phyloP scores from a whole-genome alignment of 2,113 vertebrate genomes.

The Aspiorhynchus laticeps region DNA sequence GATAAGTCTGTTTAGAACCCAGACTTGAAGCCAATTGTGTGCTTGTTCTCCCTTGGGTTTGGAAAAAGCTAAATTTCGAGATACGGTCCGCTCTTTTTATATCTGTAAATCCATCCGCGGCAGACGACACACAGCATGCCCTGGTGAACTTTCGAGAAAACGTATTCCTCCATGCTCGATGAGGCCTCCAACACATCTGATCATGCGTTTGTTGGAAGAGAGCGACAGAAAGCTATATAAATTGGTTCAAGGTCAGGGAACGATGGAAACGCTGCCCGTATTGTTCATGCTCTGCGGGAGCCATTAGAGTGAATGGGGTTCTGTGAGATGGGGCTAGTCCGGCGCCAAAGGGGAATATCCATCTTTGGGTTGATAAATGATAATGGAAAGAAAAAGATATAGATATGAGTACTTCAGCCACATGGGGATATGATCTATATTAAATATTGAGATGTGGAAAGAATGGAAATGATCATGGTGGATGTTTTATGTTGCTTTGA shows the following conservation, averaged over 20 bases:
- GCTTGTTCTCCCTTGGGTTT: conserved; percentile 46
- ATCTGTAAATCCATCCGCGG: conserved; percentile 50
- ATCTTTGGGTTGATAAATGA: conserved; percentile 59
- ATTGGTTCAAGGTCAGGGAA: conserved; percentile 65
- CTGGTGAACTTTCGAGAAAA: conserved; percentile 53
- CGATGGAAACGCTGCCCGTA: conserved; percentile 46
- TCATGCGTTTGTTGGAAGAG: conserved; percentile 25
- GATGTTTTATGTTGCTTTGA: conserved; percentile 1
- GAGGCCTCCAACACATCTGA: conserved; percentile 10
- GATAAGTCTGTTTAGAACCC: conserved; percentile 52
- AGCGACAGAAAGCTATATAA: conserved; percentile 54
- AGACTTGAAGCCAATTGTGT: conserved; percentile 53
- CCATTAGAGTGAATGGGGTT: conserved; percentile 67
- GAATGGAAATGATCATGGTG: conserved; percentile 8
- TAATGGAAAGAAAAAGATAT: conserved; percentile 42
- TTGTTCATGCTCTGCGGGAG: conserved; percentile 57
- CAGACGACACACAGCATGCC: conserved; percentile 35
- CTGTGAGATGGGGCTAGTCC: conserved; percentile 60
- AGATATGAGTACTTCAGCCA: conserved; percentile 21
- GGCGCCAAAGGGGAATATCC: conserved; percentile 63
- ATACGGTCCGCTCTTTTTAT: conserved; percentile 53
- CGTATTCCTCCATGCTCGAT: conserved; percentile 45
- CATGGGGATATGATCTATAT: conserved; percentile 31
- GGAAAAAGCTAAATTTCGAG: conserved; percentile 45
- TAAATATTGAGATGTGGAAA: conserved; percentile 14